phyloP scores from a whole-genome alignment of 2,888 invertebrate genomes.

The Drosophila meridiana region DNA sequence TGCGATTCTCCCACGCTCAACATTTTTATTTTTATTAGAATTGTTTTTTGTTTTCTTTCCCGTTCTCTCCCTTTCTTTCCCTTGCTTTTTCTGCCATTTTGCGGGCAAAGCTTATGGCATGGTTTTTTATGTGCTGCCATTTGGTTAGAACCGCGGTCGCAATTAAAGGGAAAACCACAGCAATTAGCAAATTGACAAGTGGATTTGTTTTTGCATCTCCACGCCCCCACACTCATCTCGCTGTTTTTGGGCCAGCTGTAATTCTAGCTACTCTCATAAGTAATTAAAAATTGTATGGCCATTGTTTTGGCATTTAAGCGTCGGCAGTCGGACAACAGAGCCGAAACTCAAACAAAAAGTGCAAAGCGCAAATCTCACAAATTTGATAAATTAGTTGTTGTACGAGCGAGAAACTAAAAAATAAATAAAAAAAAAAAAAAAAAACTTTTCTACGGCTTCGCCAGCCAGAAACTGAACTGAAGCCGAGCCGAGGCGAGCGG shows the following conservation, averaged over 20 bases:
- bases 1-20: conserved; percentile 14
- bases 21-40: conserved; percentile 67
- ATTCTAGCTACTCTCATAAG: conserved; percentile 57
- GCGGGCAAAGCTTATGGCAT: conserved; percentile 48
- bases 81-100: conserved; percentile 8
- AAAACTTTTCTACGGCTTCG: conserved; percentile 56
- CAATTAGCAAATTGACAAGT: conserved; percentile 78
- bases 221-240: not conserved
- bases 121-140: conserved; percentile 58
- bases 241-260: conserved; percentile 6
- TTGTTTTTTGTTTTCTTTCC: conserved; percentile 23
- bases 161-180: conserved; percentile 74
- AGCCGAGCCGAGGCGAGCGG: conserved; percentile 2
- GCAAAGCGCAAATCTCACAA: conserved; percentile 69
- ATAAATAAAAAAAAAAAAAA: conserved; percentile 51
- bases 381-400: conserved; percentile 77
- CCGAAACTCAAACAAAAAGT: conserved; percentile 61
- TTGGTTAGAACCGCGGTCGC: conserved; percentile 60
- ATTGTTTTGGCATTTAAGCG: conserved; percentile 57
- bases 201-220: conserved; percentile 67
- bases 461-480: conserved; percentile 12
- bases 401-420: conserved; percentile 45
- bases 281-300: conserved; percentile 63
- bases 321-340: conserved; percentile 14
- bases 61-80: not conserved